These are phyloP conservation scores for Leptonema lineaticorne DNA, from an alignment of 1,140 invertebrate species.

Conservation along the genomic window DNA sequence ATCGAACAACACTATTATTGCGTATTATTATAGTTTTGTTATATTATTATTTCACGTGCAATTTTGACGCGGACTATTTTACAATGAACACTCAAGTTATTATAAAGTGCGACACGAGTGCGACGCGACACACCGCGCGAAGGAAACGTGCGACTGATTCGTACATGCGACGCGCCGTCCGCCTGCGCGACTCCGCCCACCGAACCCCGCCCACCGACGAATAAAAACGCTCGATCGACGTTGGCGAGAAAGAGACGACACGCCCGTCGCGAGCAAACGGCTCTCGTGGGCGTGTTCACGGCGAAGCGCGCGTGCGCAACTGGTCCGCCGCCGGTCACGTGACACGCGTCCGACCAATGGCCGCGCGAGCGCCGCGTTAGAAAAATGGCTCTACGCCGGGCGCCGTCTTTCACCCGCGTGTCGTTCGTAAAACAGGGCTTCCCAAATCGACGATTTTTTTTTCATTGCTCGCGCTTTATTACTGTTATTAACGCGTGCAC, in stretches of 20 bases:
- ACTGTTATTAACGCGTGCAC: too few relatives aligned
- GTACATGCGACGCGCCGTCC: not conserved
- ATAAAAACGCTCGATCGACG: not conserved
- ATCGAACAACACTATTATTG: too few relatives aligned
- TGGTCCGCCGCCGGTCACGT: conserved; percentile 32
- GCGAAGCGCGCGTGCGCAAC: conserved; percentile 14
- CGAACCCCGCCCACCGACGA: not conserved
- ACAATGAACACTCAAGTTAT: too few relatives aligned
- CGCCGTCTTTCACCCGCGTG: conserved; percentile 3
- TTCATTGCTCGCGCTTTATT: too few relatives aligned
- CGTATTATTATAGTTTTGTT: too few relatives aligned
- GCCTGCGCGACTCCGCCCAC: conserved; percentile 19
- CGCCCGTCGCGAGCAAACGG: not conserved
- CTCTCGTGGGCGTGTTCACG: not conserved
- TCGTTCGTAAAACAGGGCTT: not conserved
- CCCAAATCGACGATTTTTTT: not conserved
- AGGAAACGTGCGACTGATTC: conserved; percentile 4
- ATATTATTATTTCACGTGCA: too few relatives aligned
- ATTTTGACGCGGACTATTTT: too few relatives aligned
- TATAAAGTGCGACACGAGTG: not conserved
- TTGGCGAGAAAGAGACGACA: not conserved
- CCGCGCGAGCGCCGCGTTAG: conserved; percentile 12
- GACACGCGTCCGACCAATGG: conserved; percentile 17
- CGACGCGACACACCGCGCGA: not conserved
- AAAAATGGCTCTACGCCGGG: conserved; percentile 5